Base-by-base conservation (phyloP, 1,140 invertebrate species). In the Ips typographus region DNA sequence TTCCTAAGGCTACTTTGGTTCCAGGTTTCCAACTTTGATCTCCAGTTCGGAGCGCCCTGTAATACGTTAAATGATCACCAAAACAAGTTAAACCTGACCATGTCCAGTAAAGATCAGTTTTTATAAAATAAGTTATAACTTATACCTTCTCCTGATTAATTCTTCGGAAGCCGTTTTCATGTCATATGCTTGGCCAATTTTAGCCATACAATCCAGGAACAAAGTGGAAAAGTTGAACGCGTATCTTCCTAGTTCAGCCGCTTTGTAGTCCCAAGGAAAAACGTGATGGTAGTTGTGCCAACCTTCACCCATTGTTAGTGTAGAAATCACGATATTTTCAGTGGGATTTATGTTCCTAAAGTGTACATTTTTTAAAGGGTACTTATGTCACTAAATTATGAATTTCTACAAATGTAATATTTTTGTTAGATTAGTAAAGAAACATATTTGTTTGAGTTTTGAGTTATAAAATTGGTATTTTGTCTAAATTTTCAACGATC, bases 271-370 rank as follows among this genome's bases (percentile, higher is more conserved):
- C 78, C 86, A 88, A 0, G 90, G 90, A 79, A 92, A 91, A 0
- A 85, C 85, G 77, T 92, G 90, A 78, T 93, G 91, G 79, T 90
- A 93, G 79, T 92, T 92, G 77, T 92, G 90, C 83, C 88, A 90
- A 7, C 89, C 89, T 82, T 82, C 91, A 73, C 82, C 88, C 72
- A 82, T 86, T 78, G 78, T 83, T 51, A 84, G 80, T 0, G 78
- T 79, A 1, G 85, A 79, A 65, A 90, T 89, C 0, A 83, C 82
- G 47, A 83, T 78, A 73, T 87, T 88, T 75, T 90, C 87, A 1
- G 84, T 83, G 4, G 88, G 84, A 61, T 83, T 83, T 73, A 89
- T 88, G 39, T 53, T 38, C n/a, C 67, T 69, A 56, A 38, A 69
- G 56, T 22, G 22, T 22, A 22, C 22, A 22, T 22, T 22, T 22